Evolutionary conservation across 2,888 invertebrate genomes (phyloP).

Genomic region (Ceratothoa steindachneri): DNA sequence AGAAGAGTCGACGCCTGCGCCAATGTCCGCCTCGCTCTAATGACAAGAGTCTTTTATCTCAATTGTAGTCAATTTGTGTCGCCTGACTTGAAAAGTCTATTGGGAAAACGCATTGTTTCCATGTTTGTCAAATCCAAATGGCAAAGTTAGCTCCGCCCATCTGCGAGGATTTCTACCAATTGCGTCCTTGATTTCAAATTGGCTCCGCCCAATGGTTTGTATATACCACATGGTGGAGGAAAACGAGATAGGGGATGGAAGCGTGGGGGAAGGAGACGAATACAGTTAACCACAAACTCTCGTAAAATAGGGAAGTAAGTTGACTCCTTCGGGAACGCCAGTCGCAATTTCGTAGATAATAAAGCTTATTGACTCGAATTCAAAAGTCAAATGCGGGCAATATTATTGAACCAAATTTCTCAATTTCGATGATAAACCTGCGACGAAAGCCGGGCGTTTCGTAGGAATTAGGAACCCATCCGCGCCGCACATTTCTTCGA

Average conservation of each 20-base stretch:
- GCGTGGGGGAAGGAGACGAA: no score
- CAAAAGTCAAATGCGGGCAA: background rate
- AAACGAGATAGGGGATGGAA: no score
- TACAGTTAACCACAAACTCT: background rate
- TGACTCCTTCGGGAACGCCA: background rate
- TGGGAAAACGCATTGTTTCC: background rate
- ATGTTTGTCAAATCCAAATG: background rate
- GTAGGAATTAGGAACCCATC: no score
- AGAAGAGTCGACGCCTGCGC: background rate
- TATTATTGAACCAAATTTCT: no score
- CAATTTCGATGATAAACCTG: no score
- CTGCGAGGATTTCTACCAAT: background rate
- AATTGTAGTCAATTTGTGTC: slow-evolving; percentile 10
- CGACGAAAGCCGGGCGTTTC: no score
- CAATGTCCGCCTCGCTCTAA: background rate
- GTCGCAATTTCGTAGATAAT: background rate
- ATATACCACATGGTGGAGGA: no score
- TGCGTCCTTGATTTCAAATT: background rate
- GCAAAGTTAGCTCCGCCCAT: background rate
- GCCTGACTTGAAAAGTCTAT: slow-evolving; percentile 10
- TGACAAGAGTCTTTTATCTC: background rate
- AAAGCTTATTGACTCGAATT: slow-evolving; percentile 1
- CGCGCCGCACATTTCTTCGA: no score
- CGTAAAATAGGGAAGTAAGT: slow-evolving; percentile 5
- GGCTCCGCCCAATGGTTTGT: background rate